Conservation (phyloP, 2,888 invertebrate genomes). For the Cremastobaeus sp. region DNA sequence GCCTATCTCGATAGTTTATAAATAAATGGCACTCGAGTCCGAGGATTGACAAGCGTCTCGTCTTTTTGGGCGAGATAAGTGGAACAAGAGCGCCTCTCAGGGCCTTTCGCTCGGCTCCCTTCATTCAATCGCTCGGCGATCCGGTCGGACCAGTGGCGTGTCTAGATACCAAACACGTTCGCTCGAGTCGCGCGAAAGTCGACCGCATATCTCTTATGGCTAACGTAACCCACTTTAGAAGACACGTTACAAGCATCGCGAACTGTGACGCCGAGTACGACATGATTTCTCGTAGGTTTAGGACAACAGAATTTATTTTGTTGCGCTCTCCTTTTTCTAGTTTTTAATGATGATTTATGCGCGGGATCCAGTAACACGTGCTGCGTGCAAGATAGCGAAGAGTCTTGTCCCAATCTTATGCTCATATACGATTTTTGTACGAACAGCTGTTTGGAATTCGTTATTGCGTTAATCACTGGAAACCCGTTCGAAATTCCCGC, state of each 20-base stretch:
- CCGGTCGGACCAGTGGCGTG: conserved; percentile 49
- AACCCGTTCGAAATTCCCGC: too few species aligned
- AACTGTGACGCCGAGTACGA: conserved; percentile 39
- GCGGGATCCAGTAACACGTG: conserved; percentile 16
- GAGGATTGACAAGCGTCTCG: conserved; percentile 46
- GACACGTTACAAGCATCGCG: conserved; percentile 50
- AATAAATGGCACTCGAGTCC: conserved; percentile 49
- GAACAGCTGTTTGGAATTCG: too few species aligned
- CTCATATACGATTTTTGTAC: too few species aligned
- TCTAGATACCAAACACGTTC: conserved; percentile 57
- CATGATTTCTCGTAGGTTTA: conserved; percentile 43
- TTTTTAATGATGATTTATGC: conserved; percentile 31
- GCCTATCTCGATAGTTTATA: conserved; percentile 43
- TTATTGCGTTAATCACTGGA: too few species aligned
- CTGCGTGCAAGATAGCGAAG: too few species aligned
- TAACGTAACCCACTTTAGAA: conserved; percentile 56
- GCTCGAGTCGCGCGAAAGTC: conserved; percentile 53
- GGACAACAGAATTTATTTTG: conserved; percentile 43
- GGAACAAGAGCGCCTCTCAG: conserved; percentile 54
- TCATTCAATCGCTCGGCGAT: conserved; percentile 42
- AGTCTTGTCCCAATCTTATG: too few species aligned
- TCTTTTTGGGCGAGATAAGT: conserved; percentile 57
- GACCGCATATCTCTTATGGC: conserved; percentile 54
- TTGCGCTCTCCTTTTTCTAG: conserved; percentile 19
- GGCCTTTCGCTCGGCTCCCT: conserved; percentile 49